Evolutionary conservation across 2,113 vertebrate genomes (phyloP).

Genomic region (Aptenodytes forsteri): DNA sequence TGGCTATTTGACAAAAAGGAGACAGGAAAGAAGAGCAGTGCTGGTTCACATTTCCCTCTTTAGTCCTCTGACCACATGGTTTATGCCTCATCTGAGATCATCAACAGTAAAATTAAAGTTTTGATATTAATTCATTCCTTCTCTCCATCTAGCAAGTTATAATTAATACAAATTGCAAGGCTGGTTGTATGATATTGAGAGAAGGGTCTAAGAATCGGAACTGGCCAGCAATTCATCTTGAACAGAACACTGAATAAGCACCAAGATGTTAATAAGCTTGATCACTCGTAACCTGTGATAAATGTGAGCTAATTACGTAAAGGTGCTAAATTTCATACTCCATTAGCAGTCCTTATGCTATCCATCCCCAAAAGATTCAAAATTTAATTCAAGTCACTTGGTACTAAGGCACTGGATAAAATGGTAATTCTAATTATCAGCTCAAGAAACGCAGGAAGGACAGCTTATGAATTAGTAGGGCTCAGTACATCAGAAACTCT

Average conservation of each 20-base stretch:
- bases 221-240: background rate
- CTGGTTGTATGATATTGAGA: background rate
- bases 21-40: background rate
- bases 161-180: conserved; percentile 18
- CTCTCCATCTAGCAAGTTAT: background rate
- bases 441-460: background rate
- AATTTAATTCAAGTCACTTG: conserved; percentile 57
- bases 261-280: conserved; percentile 46
- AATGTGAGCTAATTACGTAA: conserved; percentile 51
- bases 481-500: background rate
- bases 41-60: background rate
- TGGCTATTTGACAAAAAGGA: background rate
- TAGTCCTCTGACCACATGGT: background rate
- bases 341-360: conserved; percentile 48
- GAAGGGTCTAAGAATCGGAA: background rate
- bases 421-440: conserved; percentile 26
- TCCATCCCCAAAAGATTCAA: conserved; percentile 40
- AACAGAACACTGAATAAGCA: background rate
- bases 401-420: conserved; percentile 23
- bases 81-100: conserved; percentile 30
- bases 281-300: conserved; percentile 38
- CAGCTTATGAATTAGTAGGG: background rate
- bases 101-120: conserved; percentile 4
- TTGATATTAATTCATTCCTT: conserved; percentile 3
- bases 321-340: conserved; percentile 45